phyloP scores from a whole-genome alignment of 2,888 invertebrate genomes.

The Cabera pusaria region DNA sequence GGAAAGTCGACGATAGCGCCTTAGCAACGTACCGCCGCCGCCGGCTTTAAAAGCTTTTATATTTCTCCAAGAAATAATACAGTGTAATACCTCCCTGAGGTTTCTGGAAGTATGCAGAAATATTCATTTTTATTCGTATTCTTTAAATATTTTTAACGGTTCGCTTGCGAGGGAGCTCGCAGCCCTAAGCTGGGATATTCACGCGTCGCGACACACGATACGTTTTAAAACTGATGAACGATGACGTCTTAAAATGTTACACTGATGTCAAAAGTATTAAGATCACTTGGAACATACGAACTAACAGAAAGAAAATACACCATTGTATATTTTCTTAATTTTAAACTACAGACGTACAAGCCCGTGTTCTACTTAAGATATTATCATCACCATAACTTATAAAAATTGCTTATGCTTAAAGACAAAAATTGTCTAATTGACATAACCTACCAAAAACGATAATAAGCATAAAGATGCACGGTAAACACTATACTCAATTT shows the following conservation, averaged over 20 bases:
- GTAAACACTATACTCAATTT: no score
- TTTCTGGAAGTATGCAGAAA: conserved; percentile 70
- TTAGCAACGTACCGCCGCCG: conserved; percentile 61
- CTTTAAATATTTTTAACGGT: conserved; percentile 65
- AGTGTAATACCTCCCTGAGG: conserved; percentile 62
- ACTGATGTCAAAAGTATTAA: conserved; percentile 5
- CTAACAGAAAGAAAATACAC: no score
- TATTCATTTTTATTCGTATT: conserved; percentile 73
- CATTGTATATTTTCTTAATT: no score
- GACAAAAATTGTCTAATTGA: no score
- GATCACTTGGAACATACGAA: no score
- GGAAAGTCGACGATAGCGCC: conserved; percentile 62
- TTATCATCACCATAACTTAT: no score
- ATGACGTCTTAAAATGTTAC: conserved; percentile 7
- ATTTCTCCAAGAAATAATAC: conserved; percentile 75
- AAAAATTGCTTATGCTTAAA: no score
- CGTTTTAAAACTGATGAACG: conserved; percentile 45
- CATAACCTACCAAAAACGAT: no score
- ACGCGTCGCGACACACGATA: conserved; percentile 60
- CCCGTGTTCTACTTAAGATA: no score
- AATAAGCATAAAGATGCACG: no score
- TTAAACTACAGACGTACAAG: no score
- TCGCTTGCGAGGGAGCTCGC: conserved; percentile 52
- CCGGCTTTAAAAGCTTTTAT: conserved; percentile 80
- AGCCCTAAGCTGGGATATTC: conserved; percentile 67